Evolutionary conservation across 2,113 vertebrate genomes (phyloP).

Genomic region (Origma solitaria): DNA sequence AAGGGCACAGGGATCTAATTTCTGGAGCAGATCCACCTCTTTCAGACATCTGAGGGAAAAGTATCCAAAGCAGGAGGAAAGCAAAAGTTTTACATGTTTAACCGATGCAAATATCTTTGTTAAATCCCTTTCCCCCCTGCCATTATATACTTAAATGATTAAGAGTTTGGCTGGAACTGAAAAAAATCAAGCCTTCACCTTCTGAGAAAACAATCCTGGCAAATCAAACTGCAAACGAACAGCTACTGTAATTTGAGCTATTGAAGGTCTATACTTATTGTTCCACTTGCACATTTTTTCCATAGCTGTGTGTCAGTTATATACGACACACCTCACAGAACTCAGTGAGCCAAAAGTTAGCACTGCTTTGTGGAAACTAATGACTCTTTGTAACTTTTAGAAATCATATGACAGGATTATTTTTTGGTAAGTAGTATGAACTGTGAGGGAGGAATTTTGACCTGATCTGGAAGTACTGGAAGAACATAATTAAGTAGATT

Average conservation of each 20-base stretch:
- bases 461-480: neutral
- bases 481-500: neutral
- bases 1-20: neutral
- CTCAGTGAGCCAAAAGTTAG: neutral
- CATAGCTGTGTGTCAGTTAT: neutral
- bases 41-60: neutral
- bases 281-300: neutral
- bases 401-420: neutral
- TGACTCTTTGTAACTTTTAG: neutral
- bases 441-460: neutral
- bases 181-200: neutral
- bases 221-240: neutral
- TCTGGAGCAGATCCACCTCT: neutral
- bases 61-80: neutral
- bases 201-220: neutral
- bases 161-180: neutral
- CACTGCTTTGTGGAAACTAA: neutral
- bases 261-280: neutral
- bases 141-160: neutral
- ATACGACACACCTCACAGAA: neutral
- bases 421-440: neutral
- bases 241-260: neutral
- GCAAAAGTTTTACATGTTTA: neutral
- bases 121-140: neutral
- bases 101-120: neutral